Evolutionary conservation across 2,113 vertebrate genomes (phyloP).

Genomic region (Cariama cristata): DNA sequence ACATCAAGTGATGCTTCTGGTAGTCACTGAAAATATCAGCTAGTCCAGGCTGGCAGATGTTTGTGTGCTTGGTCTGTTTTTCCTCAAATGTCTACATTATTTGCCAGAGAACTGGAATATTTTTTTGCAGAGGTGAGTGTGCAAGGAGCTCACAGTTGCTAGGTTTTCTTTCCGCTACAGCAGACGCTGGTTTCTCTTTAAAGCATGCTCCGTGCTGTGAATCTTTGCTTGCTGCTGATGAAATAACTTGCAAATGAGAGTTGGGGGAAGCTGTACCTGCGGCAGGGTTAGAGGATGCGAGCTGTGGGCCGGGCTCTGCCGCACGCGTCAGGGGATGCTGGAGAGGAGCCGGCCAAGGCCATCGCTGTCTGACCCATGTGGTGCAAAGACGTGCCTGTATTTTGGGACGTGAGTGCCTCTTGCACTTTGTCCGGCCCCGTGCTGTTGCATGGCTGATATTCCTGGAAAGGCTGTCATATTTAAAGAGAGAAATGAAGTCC

Average conservation of each 20-base stretch:
- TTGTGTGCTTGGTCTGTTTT: background rate
- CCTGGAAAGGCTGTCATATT: background rate
- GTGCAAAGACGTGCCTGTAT: rapidly evolving
- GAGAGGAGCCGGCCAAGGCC: background rate
- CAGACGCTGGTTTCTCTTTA: background rate
- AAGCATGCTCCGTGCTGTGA: background rate
- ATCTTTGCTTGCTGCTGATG: background rate
- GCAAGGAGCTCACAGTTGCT: background rate
- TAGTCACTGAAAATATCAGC: background rate
- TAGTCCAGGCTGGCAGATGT: background rate
- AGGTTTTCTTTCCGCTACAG: background rate
- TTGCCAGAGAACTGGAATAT: background rate
- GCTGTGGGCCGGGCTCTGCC: background rate
- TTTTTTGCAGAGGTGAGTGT: background rate
- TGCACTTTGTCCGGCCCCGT: rapidly evolving
- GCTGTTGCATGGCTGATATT: rapidly evolving
- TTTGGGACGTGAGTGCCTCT: background rate
- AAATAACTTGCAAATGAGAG: background rate
- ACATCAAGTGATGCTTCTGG: background rate
- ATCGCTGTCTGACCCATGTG: rapidly evolving
- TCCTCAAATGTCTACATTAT: rapidly evolving
- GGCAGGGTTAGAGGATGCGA: background rate
- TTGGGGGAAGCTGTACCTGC: rapidly evolving
- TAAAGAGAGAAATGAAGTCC: rapidly evolving
- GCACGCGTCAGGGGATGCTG: rapidly evolving